These are phyloP conservation scores for Metopolophium dirhodum DNA, from an alignment of 1,140 invertebrate genomes.

Conservation along the genomic window DNA sequence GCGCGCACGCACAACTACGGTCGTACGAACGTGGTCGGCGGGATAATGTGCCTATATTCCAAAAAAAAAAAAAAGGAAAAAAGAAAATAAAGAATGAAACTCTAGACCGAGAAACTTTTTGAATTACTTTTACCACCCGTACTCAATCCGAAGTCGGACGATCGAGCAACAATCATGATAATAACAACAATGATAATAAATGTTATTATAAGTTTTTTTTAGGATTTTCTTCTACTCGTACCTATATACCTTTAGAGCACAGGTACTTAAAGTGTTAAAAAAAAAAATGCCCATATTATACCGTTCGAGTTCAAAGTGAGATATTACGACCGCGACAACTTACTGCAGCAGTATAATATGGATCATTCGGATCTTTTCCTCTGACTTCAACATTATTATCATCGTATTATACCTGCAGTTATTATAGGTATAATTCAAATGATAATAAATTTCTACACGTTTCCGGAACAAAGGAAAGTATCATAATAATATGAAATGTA, in stretches of 20 bases:
- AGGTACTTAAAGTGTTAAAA: not conserved
- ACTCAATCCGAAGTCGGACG: not conserved
- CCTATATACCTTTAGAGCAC: not conserved
- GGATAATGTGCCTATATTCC: not conserved
- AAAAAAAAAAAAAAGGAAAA: not conserved
- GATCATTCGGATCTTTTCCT: not conserved
- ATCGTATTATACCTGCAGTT: not conserved
- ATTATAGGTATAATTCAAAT: not conserved
- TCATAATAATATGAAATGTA: not conserved
- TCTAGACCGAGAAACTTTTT: slow-evolving; percentile 30
- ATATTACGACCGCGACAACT: not conserved
- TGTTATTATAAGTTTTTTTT: not conserved
- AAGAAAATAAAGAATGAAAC: slow-evolving; percentile 8
- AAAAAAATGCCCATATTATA: not conserved
- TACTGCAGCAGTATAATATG: not conserved
- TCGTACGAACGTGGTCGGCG: not conserved
- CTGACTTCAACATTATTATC: not conserved
- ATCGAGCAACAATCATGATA: slow-evolving; percentile 10
- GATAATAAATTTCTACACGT: not conserved
- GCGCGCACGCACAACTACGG: not conserved
- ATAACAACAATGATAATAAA: slow-evolving; percentile 21
- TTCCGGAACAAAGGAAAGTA: not conserved
- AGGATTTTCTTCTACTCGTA: not conserved
- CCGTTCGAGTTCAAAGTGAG: not conserved
- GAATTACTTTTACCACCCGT: slow-evolving; percentile 21